Conservation (phyloP, 2,888 invertebrate species). For the Neoascia interrupta region DNA sequence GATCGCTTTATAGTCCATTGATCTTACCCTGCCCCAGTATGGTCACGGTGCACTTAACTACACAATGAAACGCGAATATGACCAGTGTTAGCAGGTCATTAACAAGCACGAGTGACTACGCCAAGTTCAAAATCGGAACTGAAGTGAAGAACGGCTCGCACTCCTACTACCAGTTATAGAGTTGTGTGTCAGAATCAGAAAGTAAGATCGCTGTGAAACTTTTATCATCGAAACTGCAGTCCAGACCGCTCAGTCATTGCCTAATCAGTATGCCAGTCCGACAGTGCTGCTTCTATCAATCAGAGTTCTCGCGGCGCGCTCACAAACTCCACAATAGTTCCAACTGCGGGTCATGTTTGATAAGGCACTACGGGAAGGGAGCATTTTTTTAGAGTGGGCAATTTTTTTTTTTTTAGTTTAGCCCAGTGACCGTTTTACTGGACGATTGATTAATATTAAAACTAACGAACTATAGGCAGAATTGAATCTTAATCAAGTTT, state of each 20-base stretch:
- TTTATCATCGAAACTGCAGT: conserved; percentile 6
- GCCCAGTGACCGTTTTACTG: conserved; percentile 21
- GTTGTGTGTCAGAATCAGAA: neutral
- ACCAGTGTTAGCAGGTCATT: conserved; percentile 27
- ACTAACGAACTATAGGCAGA: neutral
- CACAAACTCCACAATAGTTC: conserved; percentile 6
- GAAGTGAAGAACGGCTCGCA: neutral
- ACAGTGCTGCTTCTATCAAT: conserved; percentile 2
- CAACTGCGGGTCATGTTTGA: conserved; percentile 25
- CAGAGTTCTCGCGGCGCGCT: neutral
- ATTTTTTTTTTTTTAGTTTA: neutral
- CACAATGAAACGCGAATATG: neutral
- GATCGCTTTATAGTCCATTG: conserved; percentile 19
- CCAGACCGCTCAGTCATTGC: neutral
- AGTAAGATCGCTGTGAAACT: neutral
- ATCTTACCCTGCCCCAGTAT: neutral
- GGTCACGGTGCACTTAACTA: conserved; percentile 1
- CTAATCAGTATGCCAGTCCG: conserved; percentile 29
- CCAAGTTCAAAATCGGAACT: conserved; percentile 43
- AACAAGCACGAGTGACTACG: conserved; percentile 3
- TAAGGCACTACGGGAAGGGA: conserved; percentile 17
- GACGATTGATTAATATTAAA: conserved; percentile 3
- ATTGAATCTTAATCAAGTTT: conserved; percentile 36
- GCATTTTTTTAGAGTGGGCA: neutral
- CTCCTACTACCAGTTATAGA: neutral